phyloP scores from a whole-genome alignment of 2,888 invertebrate species.

The Callimorpha dominula region DNA sequence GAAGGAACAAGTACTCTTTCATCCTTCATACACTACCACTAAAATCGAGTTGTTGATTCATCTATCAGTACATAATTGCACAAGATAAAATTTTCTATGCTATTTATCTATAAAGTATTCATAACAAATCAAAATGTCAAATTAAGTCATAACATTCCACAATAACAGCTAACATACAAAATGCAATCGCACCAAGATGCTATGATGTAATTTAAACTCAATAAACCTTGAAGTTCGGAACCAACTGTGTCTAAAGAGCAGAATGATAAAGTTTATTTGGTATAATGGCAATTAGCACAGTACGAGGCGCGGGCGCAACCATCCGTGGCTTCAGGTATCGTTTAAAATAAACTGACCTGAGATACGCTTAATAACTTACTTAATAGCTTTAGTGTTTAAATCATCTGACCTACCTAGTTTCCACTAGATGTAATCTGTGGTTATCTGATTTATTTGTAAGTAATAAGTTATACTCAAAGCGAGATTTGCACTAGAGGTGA shows the following conservation, averaged over 20 bases:
- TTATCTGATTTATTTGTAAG: slow-evolving; percentile 17
- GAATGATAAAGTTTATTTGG: slow-evolving; percentile 53
- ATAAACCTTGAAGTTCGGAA: slow-evolving; percentile 53
- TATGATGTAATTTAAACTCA: slow-evolving; percentile 42
- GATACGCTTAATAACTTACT: slow-evolving; percentile 44
- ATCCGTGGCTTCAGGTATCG: slow-evolving; percentile 38
- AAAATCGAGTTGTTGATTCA: too few species aligned
- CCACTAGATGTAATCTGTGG: slow-evolving; percentile 33
- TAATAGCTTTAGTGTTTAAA: slow-evolving; percentile 36
- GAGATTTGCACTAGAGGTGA: background rate
- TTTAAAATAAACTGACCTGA: slow-evolving; percentile 42
- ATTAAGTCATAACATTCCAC: background rate
- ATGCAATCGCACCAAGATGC: slow-evolving; percentile 28
- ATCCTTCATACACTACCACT: too few species aligned
- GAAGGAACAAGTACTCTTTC: too few species aligned
- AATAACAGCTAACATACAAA: background rate
- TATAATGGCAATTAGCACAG: slow-evolving; percentile 57
- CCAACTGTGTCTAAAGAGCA: slow-evolving; percentile 63
- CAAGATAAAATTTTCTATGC: too few species aligned
- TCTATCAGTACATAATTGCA: too few species aligned
- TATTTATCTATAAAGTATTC: too few species aligned
- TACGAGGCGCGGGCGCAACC: slow-evolving; percentile 57
- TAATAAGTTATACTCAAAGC: background rate
- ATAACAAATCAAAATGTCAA: too few species aligned
- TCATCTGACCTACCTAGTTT: slow-evolving; percentile 33